A percentile compares a stretch with the other conserved stretches of the same genome.
Evolutionary conservation across 2,888 invertebrate species (phyloP).

Genomic region (Folsomia candida): DNA sequence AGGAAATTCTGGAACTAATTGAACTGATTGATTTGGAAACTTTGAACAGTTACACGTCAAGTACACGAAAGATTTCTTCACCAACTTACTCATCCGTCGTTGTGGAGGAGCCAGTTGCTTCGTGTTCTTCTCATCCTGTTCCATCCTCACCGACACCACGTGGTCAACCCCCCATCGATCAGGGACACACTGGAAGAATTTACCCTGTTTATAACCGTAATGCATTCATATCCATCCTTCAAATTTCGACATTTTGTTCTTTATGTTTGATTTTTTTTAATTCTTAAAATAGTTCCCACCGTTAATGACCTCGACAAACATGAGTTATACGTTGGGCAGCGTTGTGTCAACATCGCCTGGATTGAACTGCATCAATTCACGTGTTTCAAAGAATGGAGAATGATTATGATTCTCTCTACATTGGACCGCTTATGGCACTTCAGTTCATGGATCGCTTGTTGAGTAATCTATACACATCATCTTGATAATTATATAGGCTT

Average conservation of each 20-base stretch:
- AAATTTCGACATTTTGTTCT: no score
- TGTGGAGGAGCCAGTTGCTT: no score
- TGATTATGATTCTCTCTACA: not conserved
- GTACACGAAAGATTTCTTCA: no score
- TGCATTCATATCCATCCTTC: no score
- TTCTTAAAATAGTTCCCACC: not conserved
- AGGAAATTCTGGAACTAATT: not conserved
- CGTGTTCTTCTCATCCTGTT: not conserved
- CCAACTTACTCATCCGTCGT: no score
- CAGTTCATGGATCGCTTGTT: not conserved
- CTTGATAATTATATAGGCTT: no score
- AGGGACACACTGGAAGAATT: no score
- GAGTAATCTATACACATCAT: no score
- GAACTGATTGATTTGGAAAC: not conserved
- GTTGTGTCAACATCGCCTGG: not conserved
- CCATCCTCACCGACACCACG: not conserved
- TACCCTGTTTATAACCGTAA: no score
- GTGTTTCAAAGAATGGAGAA: not conserved
- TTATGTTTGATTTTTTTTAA: not conserved
- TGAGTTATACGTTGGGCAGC: not conserved
- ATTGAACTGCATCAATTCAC: not conserved
- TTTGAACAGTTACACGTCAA: no score
- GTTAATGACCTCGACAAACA: not conserved
- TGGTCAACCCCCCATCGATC: not conserved
- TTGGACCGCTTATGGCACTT: not conserved